A percentile compares a stretch with the other conserved stretches of the same genome.
Evolutionary conservation across 2,797 vertebrate genomes (phyloP).

Genomic region (Enoplosus armatus): DNA sequence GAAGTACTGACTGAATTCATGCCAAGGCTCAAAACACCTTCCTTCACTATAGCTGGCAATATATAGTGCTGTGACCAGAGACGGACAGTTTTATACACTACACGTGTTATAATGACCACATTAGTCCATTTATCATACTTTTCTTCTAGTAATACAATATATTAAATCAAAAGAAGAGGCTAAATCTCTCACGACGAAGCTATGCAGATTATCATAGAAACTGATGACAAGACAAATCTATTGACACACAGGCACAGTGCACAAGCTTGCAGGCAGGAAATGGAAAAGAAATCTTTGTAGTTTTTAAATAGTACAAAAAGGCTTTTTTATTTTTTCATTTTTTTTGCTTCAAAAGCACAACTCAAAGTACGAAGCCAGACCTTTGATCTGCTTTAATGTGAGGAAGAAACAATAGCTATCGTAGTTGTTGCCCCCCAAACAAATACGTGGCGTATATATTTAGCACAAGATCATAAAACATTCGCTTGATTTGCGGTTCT

Average conservation of each 20-base stretch:
- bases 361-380: slow-evolving; percentile 61
- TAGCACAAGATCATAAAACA: slow-evolving; percentile 54
- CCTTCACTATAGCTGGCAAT: slow-evolving; percentile 75
- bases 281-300: slow-evolving; percentile 67
- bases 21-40: slow-evolving; percentile 76
- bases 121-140: slow-evolving; percentile 80
- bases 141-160: slow-evolving; percentile 82
- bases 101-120: slow-evolving; percentile 81
- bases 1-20: slow-evolving; percentile 80
- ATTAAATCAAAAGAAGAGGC: slow-evolving; percentile 79
- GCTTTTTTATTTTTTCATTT: slow-evolving; percentile 33
- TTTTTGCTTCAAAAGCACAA: slow-evolving; percentile 65
- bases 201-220: slow-evolving; percentile 92
- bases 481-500: slow-evolving; percentile 41
- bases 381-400: slow-evolving; percentile 54
- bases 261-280: slow-evolving; percentile 97
- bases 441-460: slow-evolving; percentile 47
- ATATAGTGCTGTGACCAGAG: slow-evolving; percentile 79
- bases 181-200: slow-evolving; percentile 94
- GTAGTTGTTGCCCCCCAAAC: slow-evolving; percentile 38
- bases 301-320: slow-evolving; percentile 79
- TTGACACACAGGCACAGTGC: slow-evolving; percentile 96
- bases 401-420: slow-evolving; percentile 46
- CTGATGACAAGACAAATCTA: slow-evolving; percentile 95
- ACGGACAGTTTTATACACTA: slow-evolving; percentile 79